phyloP scores from a whole-genome alignment of 2,113 vertebrate genomes.

The Xiphophorus couchianus region DNA sequence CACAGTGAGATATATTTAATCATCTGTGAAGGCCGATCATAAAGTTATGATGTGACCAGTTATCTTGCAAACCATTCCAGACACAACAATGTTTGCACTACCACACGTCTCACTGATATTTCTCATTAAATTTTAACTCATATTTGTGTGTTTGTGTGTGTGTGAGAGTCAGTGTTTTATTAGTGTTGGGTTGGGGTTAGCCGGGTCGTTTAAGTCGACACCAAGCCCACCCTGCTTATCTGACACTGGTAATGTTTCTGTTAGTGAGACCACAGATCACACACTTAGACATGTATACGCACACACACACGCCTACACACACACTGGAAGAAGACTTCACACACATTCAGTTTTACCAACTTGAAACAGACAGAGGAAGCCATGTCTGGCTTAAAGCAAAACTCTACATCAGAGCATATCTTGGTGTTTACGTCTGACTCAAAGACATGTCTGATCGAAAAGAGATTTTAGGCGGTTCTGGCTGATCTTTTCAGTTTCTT shows the following conservation, averaged over 20 bases:
- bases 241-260: conserved; percentile 38
- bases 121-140: conserved; percentile 2
- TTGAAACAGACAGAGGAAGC: no score
- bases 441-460: no score
- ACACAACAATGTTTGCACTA: not conserved
- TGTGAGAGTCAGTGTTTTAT: not conserved
- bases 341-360: no score
- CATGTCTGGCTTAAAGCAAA: no score
- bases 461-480: no score
- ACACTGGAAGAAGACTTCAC: no score
- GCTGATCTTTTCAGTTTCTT: no score
- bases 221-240: conserved; percentile 41
- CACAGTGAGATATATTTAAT: no score
- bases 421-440: no score
- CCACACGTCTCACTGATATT: not conserved
- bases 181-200: conserved; percentile 40
- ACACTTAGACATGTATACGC: not conserved
- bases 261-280: conserved; percentile 19
- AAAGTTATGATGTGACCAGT: not conserved
- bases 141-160: conserved; percentile 1
- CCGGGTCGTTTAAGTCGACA: conserved; percentile 47
- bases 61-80: not conserved
- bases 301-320: no score
- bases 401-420: no score
- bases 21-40: no score